Conservation (phyloP, 2,888 invertebrate species). For the Azorinus chamasolen region DNA sequence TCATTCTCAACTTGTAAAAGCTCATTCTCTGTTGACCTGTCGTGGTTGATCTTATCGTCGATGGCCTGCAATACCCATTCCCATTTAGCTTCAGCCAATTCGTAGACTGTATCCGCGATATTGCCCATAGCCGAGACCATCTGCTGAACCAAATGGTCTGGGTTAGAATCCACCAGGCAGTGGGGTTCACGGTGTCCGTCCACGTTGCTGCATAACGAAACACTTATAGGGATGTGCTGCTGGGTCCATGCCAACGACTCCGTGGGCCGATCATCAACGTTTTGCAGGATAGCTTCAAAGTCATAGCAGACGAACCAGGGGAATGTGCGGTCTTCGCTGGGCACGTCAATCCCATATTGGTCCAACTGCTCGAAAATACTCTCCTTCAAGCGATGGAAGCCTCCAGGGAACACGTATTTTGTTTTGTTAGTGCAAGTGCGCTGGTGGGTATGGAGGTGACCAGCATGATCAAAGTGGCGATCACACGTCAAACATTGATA, state of each 20-base stretch:
- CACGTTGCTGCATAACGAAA: slow-evolving; percentile 43
- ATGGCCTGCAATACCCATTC: slow-evolving; percentile 41
- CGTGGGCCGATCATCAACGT: slow-evolving; percentile 20
- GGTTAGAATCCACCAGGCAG: slow-evolving; percentile 39
- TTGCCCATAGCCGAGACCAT: slow-evolving; percentile 29
- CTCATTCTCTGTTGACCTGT: too few species aligned
- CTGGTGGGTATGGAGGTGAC: slow-evolving; percentile 36
- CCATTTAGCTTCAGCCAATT: slow-evolving; percentile 44
- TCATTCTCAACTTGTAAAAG: not conserved
- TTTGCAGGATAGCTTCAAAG: slow-evolving; percentile 35
- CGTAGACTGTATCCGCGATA: slow-evolving; percentile 21
- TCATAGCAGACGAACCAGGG: slow-evolving; percentile 45
- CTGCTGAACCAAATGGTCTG: slow-evolving; percentile 15
- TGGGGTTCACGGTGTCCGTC: slow-evolving; percentile 25
- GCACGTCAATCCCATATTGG: slow-evolving; percentile 37
- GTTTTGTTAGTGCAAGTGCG: slow-evolving; percentile 40
- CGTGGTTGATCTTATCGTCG: slow-evolving; percentile 26
- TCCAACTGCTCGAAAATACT: slow-evolving; percentile 46
- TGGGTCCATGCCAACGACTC: slow-evolving; percentile 28
- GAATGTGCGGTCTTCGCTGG: slow-evolving; percentile 24
- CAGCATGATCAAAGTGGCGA: slow-evolving; percentile 20
- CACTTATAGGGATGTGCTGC: slow-evolving; percentile 38
- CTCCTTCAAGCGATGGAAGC: slow-evolving; percentile 18
- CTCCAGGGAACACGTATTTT: slow-evolving; percentile 43
- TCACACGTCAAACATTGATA: slow-evolving; percentile 47